Percentiles rank a stretch among this genome's conserved stretches.
Evolutionary conservation across 2,888 invertebrate genomes (phyloP).

Genomic region (Helleia helle): DNA sequence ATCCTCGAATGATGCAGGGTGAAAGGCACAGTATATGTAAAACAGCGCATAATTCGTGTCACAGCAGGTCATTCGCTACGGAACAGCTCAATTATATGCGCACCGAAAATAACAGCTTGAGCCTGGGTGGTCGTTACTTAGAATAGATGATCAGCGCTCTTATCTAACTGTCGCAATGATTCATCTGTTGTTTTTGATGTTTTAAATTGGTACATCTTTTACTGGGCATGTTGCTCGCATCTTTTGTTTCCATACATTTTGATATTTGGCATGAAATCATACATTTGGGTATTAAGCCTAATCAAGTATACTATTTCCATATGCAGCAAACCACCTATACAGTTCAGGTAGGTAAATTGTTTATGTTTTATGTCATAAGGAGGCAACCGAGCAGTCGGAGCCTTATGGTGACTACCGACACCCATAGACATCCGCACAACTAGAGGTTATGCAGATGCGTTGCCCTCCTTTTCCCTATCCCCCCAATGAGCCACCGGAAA

Average conservation of each 20-base stretch:
- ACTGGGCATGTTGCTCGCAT: neutral
- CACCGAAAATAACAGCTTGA: constrained; percentile 59
- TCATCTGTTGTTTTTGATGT: neutral
- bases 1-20: constrained; percentile 20
- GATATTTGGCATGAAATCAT: neutral
- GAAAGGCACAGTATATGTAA: constrained; percentile 41
- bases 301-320: no score
- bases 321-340: no score
- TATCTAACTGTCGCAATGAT: neutral
- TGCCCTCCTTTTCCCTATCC: no score
- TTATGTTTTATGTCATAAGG: no score
- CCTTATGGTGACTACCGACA: no score
- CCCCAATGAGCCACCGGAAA: no score
- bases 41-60: constrained; percentile 53
- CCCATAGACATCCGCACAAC: no score
- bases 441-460: no score
- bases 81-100: constrained; percentile 64
- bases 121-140: constrained; percentile 37
- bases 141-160: constrained; percentile 39
- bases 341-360: no score
- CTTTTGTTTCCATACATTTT: no score
- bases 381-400: no score
- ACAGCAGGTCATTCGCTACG: constrained; percentile 37
- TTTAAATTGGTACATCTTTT: neutral
- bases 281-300: no score